phyloP scores from a whole-genome alignment of 23 tunicate species.

The Halocynthia aurantium region DNA sequence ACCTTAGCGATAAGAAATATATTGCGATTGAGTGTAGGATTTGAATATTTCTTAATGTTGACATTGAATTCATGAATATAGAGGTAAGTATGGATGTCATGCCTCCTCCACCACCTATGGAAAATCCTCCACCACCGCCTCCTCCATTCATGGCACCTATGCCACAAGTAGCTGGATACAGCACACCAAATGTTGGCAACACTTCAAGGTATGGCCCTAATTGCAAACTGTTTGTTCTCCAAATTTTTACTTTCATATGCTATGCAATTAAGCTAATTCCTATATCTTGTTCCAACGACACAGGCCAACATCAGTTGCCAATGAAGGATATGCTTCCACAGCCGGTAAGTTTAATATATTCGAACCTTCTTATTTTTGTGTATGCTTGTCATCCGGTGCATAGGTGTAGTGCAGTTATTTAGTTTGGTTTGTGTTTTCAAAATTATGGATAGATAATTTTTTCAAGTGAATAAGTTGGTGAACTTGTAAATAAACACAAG shows the following conservation, averaged over 20 bases:
- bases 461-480: neutral
- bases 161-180: conserved; percentile 54
- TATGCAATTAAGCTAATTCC: neutral
- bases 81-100: neutral
- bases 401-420: neutral
- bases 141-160: conserved; percentile 8
- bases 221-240: neutral
- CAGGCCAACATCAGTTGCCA: neutral
- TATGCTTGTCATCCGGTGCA: neutral
- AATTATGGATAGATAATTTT: neutral
- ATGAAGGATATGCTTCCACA: conserved; percentile 14
- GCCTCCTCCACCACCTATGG: conserved; percentile 64
- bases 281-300: neutral
- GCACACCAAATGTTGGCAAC: conserved; percentile 48
- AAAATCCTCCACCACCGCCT: conserved; percentile 12
- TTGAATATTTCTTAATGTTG: no score
- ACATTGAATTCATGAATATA: no score
- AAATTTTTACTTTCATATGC: neutral
- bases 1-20: no score
- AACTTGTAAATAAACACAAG: neutral
- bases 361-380: neutral
- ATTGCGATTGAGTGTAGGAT: no score
- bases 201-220: conserved; percentile 14
- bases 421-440: neutral
- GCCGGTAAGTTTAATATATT: neutral